Evolutionary conservation across 2,888 invertebrate genomes (phyloP).

Genomic region (Cryptocheilus praepositus): DNA sequence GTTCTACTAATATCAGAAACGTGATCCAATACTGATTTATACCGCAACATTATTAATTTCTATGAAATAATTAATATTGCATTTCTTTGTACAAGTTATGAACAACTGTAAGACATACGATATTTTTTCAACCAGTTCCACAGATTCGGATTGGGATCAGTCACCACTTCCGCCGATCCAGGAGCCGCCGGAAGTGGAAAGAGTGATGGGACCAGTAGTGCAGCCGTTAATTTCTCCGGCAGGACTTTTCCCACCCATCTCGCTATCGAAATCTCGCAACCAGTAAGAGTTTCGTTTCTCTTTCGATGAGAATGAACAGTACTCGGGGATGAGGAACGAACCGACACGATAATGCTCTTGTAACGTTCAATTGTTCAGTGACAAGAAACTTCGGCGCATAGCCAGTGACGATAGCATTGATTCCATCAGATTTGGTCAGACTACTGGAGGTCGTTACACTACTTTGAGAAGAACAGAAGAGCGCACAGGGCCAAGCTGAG

Average conservation of each 20-base stretch:
- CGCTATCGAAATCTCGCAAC: conserved; percentile 36
- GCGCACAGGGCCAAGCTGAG: conserved; percentile 43
- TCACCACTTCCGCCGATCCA: conserved; percentile 67
- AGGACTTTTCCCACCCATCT: conserved; percentile 67
- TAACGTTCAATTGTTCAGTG: conserved; percentile 34
- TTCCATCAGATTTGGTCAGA: conserved; percentile 37
- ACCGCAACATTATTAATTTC: background rate
- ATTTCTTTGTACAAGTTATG: background rate
- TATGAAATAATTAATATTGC: conserved; percentile 11
- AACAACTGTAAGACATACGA: background rate
- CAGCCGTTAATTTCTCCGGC: conserved; percentile 63
- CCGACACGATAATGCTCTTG: background rate
- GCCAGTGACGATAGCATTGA: conserved; percentile 58
- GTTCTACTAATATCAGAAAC: too few relatives aligned
- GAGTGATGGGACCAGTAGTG: conserved; percentile 65
- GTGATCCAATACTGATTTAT: too few relatives aligned
- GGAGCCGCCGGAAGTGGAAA: conserved; percentile 63
- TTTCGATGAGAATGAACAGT: background rate
- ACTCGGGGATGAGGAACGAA: background rate
- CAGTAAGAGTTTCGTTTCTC: conserved; percentile 20
- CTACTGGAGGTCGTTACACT: conserved; percentile 30
- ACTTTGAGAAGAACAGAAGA: conserved; percentile 33
- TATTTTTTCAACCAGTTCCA: conserved; percentile 55
- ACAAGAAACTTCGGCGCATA: conserved; percentile 56
- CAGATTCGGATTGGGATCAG: conserved; percentile 66